These are phyloP conservation scores for Drosophila phalerata DNA, from an alignment of 2,888 invertebrate species.

Conservation along the genomic window DNA sequence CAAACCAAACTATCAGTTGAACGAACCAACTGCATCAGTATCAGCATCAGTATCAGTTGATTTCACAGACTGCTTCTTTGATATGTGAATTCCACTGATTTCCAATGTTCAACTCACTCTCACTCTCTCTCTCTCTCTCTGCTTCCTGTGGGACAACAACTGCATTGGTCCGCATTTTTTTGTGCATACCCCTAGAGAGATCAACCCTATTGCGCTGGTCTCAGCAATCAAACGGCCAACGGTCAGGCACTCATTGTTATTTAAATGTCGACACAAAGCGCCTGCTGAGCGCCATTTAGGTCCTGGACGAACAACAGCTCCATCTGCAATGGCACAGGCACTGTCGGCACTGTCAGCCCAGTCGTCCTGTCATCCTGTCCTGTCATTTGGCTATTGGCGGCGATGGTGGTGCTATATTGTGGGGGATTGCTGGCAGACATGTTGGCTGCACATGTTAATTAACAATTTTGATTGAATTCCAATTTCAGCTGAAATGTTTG, in stretches of 20 bases:
- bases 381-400: conserved; percentile 20
- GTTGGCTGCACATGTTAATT: conserved; percentile 76
- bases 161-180: conserved; percentile 11
- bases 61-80: conserved; percentile 42
- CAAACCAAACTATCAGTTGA: conserved; percentile 9
- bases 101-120: neutral
- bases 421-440: conserved; percentile 28
- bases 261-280: conserved; percentile 57
- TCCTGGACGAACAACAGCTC: neutral
- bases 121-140: neutral
- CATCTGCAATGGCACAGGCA: neutral
- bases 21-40: conserved; percentile 9
- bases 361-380: conserved; percentile 1
- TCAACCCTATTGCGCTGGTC: neutral
- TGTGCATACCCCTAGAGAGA: conserved; percentile 14
- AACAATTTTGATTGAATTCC: conserved; percentile 82
- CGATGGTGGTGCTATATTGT: neutral
- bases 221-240: conserved; percentile 38
- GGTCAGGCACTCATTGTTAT: conserved; percentile 46
- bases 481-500: conserved; percentile 71
- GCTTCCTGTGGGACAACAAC: neutral
- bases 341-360: too few relatives aligned
- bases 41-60: conserved; percentile 23
- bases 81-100: conserved; percentile 50
- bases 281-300: neutral